A percentile compares a stretch with the other conserved stretches of the same genome.
Conservation (phyloP, 1,140 invertebrate genomes). For the Panulirus ornatus region DNA sequence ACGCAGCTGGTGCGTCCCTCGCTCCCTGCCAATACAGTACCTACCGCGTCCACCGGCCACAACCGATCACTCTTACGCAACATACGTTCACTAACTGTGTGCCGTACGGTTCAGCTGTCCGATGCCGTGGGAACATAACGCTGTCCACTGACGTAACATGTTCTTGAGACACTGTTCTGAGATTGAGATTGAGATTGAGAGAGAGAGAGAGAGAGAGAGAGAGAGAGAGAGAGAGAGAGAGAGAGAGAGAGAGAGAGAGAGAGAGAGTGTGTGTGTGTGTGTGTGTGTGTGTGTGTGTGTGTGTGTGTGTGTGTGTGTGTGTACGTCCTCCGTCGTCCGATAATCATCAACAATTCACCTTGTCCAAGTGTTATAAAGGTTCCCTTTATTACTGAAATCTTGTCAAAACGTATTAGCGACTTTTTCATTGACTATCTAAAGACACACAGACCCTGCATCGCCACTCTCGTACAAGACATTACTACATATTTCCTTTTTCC, state of each 20-base stretch:
- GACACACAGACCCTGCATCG: not conserved
- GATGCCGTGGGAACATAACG: not conserved
- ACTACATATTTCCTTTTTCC: too few relatives aligned
- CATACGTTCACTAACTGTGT: not conserved
- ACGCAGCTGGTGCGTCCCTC: not conserved
- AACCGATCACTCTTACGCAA: not conserved
- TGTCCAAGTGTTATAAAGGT: too few relatives aligned
- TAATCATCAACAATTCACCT: too few relatives aligned
- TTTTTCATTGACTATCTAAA: not conserved
- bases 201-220: slow-evolving; percentile 25
- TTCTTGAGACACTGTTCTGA: not conserved
- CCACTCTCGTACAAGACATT: not conserved
- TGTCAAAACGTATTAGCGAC: not conserved
- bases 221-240: slow-evolving; percentile 21
- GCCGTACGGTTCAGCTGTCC: not conserved
- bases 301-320: not conserved
- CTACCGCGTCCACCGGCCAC: not conserved
- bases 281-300: not conserved
- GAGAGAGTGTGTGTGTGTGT: not conserved
- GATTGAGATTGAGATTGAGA: slow-evolving; percentile 3
- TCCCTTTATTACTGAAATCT: too few relatives aligned
- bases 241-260: slow-evolving; percentile 15
- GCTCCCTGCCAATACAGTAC: not conserved
- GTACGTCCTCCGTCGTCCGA: not conserved
- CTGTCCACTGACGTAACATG: not conserved